Evolutionary conservation across 2,888 invertebrate genomes (phyloP), one percentile per base, ranked within the genome.

Genomic region (Hoplodrina ambigua): DNA sequence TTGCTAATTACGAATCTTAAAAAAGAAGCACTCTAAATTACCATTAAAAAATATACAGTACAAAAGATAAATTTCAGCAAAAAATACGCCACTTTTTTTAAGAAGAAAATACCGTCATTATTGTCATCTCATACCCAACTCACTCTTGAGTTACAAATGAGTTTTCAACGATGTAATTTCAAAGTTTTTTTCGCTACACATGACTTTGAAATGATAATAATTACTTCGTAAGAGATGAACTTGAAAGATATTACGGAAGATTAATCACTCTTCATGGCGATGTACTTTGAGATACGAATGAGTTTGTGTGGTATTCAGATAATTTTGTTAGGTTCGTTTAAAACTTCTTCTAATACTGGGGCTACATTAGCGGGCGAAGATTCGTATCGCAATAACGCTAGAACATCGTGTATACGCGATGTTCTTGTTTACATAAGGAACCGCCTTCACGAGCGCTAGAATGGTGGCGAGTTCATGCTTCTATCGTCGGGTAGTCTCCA

Each of bases 141-240:
- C 49, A 53, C 55, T 59, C 30, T 70, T 60, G 50, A 59, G 41
- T 44, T 1, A 41, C 74, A 58, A 74, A 72, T 74, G 57, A 74
- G 74, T 58, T 72, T 65, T 10, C 17, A 58, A 66, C 54, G 53
- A 74, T 25, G 41, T 54, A 58, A 76, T 79, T 82, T 70, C 55
- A 76, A 72, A 79, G 56, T 68, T 69, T 68, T 68, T 46, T 75
- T 56, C 30, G 69, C 60, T 64, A 70, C 72, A 76, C 59, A 76
- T 73, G 69, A 70, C 68, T 72, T 72, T 53, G 55, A 63, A 68
- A 65, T 20, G 60, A 71, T 66, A n/a, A n/a, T 78, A 68, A 81
- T 81, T 82, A 79, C 60, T 59, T 25, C 20, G 11, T 17, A 61
- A 63, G 13, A 67, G 63, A 70, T 61, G 20, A 55, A 64, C 56